Evolutionary conservation across 1,140 invertebrate species (phyloP), one percentile per base, ranked within the genome.

Genomic region (Amphibalanus amphitrite): DNA sequence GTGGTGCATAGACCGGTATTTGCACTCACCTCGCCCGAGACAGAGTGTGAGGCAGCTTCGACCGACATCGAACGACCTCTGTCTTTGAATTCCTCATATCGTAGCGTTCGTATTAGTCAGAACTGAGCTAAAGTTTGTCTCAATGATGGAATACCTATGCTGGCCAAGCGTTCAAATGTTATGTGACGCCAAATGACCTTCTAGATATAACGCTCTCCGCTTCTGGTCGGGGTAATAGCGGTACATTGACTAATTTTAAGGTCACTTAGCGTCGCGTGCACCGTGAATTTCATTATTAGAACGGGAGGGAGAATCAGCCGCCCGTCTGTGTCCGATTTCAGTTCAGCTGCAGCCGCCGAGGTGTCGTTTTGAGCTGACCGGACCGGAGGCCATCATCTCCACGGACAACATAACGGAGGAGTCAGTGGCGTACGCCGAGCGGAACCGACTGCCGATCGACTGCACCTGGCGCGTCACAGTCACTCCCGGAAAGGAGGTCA

Each of bases 381-480:
- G 79, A 69, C 75, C 78, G 40, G 83, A 88, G 73, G 86, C 83
- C 25, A 77, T 82, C 69, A 82, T 87, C 33, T 81, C 81, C 68
- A 84, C 81, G 69, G 74, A 77, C 17, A 83, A 86, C 73, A 84
- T 89, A 65, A 76, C 79, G n/a, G 71, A 79, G 68, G 82, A 84
- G 28, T 79, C 79, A 29, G 80, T 83, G 59, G 79, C 79, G 40
- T 79, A 82, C 28, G 80, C 83, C 0, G 79, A 79, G 30, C 79
- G 82, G 64, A 80, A 86, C 71, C 81, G 82, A 72, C 76, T 85
- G n/a, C 82, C 89, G 0, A 76, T 92, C 8, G 90, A 92, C 77
- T 93, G 90, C 78, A 87, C 90, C 76, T 93, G 90, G 90, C 82
- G 84, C 72, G 89, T 92, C 67, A 83, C 25, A 3, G 64, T 65